A percentile compares a stretch with the other conserved stretches of the same genome.
phyloP scores from a whole-genome alignment of 2,797 vertebrate species.

The Garrulus glandarius region DNA sequence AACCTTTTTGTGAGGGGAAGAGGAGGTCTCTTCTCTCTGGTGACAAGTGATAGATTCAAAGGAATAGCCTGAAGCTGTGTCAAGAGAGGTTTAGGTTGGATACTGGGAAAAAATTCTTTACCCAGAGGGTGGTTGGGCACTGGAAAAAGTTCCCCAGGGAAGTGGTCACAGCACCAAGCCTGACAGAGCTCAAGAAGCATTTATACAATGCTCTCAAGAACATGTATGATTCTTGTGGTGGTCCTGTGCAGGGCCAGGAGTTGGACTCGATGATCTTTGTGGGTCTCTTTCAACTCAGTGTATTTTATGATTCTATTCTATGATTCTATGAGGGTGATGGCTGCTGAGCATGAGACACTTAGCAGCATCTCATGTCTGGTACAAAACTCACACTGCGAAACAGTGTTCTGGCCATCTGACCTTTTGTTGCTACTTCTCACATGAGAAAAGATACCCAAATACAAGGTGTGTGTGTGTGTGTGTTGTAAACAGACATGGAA shows the following conservation, averaged over 20 bases:
- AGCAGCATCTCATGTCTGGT: neutral
- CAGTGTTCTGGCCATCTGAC: neutral
- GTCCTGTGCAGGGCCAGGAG: neutral
- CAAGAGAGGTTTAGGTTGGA: neutral
- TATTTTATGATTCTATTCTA: neutral
- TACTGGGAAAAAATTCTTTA: neutral
- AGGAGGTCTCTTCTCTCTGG: neutral
- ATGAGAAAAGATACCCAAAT: neutral
- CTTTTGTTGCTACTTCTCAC: neutral
- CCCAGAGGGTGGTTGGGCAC: neutral
- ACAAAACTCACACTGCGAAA: neutral
- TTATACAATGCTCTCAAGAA: neutral
- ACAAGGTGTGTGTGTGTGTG: fast-evolving
- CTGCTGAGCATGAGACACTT: neutral
- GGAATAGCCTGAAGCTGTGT: neutral
- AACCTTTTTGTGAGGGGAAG: neutral
- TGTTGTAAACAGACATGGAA: neutral
- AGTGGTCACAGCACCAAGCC: neutral
- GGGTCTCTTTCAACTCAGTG: fast-evolving
- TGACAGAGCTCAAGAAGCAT: neutral
- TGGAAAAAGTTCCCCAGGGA: neutral
- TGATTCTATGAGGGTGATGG: neutral
- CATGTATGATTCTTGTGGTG: neutral
- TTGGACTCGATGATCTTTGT: fast-evolving
- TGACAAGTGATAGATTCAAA: neutral